Evolutionary conservation across 1,140 invertebrate species (phyloP).

Genomic region (Coptotermes formosanus): DNA sequence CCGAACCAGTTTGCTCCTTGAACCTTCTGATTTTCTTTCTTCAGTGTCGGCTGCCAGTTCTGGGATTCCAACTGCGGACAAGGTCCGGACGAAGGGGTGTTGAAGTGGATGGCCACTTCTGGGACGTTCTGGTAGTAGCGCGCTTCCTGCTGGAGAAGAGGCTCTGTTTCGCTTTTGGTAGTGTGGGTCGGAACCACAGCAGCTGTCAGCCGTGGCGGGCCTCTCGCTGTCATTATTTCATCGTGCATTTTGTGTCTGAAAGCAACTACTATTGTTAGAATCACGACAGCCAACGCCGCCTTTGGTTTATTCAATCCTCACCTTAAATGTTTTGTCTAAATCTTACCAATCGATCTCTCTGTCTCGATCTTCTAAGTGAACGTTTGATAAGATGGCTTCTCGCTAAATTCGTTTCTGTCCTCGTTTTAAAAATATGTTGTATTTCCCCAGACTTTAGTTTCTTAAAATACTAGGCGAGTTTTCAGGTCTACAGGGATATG

Average conservation of each 20-base stretch:
- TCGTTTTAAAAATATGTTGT: no score
- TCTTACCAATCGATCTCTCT: no score
- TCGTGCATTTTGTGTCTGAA: neutral
- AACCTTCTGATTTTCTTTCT: neutral
- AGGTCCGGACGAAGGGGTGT: neutral
- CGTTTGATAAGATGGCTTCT: no score
- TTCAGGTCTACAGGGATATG: no score
- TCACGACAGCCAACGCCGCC: no score
- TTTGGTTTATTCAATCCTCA: no score
- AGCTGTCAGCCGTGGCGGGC: neutral
- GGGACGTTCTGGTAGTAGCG: neutral
- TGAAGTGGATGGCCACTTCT: neutral
- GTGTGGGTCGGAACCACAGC: neutral
- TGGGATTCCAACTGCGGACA: neutral
- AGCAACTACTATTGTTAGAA: no score
- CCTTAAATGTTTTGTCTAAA: no score
- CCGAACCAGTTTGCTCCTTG: conserved; percentile 47
- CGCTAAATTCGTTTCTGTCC: no score
- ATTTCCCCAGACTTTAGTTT: no score
- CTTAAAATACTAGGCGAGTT: no score
- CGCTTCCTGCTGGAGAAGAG: neutral
- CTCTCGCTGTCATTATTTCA: neutral
- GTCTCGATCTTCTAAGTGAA: no score
- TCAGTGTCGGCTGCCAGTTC: conserved; percentile 23
- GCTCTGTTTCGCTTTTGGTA: neutral